A percentile compares a stretch with the other conserved stretches of the same genome.
These are phyloP conservation scores for Phoenoteleia sp. DNA, from an alignment of 2,888 invertebrate species.

Conservation along the genomic window DNA sequence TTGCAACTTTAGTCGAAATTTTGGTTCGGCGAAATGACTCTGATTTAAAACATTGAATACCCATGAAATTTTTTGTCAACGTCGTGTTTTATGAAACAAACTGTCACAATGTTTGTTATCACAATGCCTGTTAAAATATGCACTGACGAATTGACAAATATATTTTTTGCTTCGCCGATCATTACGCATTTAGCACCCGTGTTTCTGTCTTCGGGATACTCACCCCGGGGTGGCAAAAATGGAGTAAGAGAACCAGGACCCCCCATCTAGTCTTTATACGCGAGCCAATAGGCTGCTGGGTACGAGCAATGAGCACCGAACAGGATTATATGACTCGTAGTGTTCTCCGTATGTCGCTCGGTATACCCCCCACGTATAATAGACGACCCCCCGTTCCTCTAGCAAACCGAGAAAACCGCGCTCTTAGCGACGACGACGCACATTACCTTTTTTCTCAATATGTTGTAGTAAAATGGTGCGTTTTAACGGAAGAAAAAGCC, in stretches of 20 bases:
- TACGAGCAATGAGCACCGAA: conserved; percentile 73
- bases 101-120: conserved; percentile 15
- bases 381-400: conserved; percentile 77
- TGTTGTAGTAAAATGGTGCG: conserved; percentile 21
- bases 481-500: not conserved
- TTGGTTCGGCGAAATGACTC: too few species aligned
- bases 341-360: conserved; percentile 83
- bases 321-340: conserved; percentile 81
- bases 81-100: conserved; percentile 8
- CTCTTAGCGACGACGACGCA: conserved; percentile 52
- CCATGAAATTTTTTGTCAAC: not conserved
- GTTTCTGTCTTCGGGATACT: conserved; percentile 81
- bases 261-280: conserved; percentile 85
- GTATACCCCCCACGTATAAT: conserved; percentile 83
- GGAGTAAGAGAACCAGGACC: conserved; percentile 81
- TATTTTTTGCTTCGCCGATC: conserved; percentile 80
- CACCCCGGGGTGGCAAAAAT: conserved; percentile 79
- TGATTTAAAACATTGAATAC: too few species aligned
- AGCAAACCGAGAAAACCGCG: conserved; percentile 78
- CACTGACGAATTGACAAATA: conserved; percentile 65
- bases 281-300: conserved; percentile 79
- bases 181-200: conserved; percentile 84
- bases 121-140: conserved; percentile 60
- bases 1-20: too few species aligned
- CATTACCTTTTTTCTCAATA: conserved; percentile 46